Evolutionary conservation across 2,888 invertebrate species (phyloP).

Genomic region (Parasteatoda lunata): DNA sequence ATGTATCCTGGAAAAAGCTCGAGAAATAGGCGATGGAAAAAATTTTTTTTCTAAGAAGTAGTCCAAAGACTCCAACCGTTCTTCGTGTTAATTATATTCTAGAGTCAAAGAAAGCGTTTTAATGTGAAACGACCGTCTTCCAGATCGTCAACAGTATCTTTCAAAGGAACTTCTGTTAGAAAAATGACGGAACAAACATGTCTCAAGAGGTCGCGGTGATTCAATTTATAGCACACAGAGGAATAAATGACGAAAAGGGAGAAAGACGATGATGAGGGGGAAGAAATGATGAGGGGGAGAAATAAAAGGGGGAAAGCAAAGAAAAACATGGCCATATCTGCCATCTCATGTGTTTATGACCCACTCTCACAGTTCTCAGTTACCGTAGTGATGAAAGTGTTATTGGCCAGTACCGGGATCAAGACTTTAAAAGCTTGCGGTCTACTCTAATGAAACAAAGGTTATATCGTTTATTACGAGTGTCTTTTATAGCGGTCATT

Average conservation of each 20-base stretch:
- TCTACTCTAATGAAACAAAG: no score
- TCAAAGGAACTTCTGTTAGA: conserved; percentile 53
- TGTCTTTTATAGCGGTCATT: no score
- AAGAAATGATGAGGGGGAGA: conserved; percentile 13
- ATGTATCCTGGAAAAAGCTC: background rate
- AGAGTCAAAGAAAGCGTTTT: conserved; percentile 24
- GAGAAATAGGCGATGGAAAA: background rate
- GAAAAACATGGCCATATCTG: conserved; percentile 44
- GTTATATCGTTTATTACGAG: no score
- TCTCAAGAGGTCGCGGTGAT: conserved; percentile 38
- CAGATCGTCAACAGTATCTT: conserved; percentile 21
- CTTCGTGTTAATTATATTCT: background rate
- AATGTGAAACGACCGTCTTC: conserved; percentile 46
- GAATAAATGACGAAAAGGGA: conserved; percentile 8
- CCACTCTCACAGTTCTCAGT: conserved; percentile 65
- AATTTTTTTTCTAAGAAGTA: background rate
- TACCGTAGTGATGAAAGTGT: conserved; percentile 50
- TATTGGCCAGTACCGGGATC: conserved; percentile 21
- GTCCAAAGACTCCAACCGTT: background rate
- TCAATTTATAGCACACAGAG: conserved; percentile 60
- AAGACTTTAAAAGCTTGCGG: background rate
- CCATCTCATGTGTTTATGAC: conserved; percentile 38
- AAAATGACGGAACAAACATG: conserved; percentile 28
- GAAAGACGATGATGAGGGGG: background rate
- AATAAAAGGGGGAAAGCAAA: conserved; percentile 45